These are phyloP conservation scores for Orientallactaga bullata DNA, from an alignment of 2,113 vertebrate genomes.

Conservation along the genomic window DNA sequence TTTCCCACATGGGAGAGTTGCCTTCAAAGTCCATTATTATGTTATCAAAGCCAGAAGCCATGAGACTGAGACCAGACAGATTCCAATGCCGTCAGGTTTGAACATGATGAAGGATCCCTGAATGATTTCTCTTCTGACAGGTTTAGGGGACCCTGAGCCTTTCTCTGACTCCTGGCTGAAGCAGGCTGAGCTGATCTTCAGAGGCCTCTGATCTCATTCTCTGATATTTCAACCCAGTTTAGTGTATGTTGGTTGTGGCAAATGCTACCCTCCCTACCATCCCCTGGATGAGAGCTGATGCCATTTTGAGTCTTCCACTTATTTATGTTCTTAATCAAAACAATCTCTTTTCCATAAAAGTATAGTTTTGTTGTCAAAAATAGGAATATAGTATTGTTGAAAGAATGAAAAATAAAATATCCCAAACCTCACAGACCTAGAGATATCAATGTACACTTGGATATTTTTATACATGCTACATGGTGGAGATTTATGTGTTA, in stretches of 20 bases:
- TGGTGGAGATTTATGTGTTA: neutral
- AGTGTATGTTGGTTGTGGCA: neutral
- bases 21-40: neutral
- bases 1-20: neutral
- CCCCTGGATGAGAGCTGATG: neutral
- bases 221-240: neutral
- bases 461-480: neutral
- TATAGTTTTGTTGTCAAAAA: neutral
- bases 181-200: neutral
- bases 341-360: neutral
- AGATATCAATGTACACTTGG: rapidly evolving
- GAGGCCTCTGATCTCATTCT: neutral
- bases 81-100: neutral
- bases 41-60: neutral
- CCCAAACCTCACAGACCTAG: neutral
- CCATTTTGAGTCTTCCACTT: neutral
- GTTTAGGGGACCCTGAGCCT: neutral
- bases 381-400: neutral
- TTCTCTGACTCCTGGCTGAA: neutral
- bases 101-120: neutral
- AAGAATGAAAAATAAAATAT: neutral
- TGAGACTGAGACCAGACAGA: neutral
- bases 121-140: neutral
- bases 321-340: conserved; percentile 8
- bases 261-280: neutral